Evolutionary conservation across 2,797 vertebrate genomes (phyloP).

Genomic region (Helarctos malayanus): DNA sequence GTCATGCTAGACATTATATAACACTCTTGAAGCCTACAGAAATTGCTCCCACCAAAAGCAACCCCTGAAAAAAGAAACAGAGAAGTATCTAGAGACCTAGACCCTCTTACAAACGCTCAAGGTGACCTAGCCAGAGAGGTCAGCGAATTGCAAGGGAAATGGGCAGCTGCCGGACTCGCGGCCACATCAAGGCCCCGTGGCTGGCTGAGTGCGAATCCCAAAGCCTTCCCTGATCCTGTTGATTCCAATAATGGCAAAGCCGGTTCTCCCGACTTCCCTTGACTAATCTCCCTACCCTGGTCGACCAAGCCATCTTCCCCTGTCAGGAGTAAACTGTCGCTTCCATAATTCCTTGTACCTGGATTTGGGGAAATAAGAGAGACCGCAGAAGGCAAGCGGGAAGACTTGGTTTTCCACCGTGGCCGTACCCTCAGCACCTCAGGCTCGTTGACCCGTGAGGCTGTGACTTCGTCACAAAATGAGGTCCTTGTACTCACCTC

Average conservation of each 20-base stretch:
- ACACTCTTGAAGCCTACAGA: background rate
- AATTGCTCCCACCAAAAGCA: background rate
- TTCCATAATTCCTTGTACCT: background rate
- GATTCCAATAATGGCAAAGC: rapidly evolving
- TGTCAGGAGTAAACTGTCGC: rapidly evolving
- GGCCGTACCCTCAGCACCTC: too few relatives aligned
- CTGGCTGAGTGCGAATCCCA: rapidly evolving
- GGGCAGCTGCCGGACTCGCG: background rate
- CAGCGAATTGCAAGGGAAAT: background rate
- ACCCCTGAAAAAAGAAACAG: background rate
- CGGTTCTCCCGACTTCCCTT: background rate
- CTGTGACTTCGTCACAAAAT: rapidly evolving
- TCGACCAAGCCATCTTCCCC: rapidly evolving
- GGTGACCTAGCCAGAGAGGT: background rate
- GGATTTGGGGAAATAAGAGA: background rate
- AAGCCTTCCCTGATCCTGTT: rapidly evolving
- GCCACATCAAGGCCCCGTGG: background rate
- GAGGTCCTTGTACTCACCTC: rapidly evolving
- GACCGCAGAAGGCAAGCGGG: background rate
- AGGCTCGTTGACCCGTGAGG: background rate
- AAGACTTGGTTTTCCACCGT: background rate
- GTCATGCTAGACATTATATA: too few relatives aligned
- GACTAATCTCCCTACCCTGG: background rate
- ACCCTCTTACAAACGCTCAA: background rate
- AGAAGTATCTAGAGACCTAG: background rate